Evolutionary conservation across 2,888 invertebrate species (phyloP).

Genomic region (Halocaridina rubra): DNA sequence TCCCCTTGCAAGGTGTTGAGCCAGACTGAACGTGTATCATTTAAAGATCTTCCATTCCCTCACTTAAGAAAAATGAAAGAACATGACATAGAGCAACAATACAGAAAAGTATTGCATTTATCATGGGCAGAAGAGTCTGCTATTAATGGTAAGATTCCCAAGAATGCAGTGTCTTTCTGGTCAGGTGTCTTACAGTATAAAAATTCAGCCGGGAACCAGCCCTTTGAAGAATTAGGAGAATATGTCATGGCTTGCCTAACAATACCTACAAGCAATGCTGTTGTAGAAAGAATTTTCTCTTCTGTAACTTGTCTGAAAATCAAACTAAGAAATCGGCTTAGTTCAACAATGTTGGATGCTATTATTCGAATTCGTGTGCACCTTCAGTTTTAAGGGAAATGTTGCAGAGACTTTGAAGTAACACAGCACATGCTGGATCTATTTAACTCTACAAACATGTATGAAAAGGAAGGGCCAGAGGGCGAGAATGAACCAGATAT

Average conservation of each 20-base stretch:
- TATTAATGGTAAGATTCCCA: not conserved
- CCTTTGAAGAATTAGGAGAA: no score
- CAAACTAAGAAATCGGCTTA: no score
- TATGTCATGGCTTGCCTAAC: no score
- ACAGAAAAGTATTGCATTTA: not conserved
- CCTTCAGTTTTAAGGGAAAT: slow-evolving; percentile 3
- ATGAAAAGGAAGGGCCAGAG: no score
- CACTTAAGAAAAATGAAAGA: not conserved
- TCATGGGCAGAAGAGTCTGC: not conserved
- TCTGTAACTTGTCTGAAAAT: no score
- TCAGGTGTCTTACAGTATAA: not conserved
- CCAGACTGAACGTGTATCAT: not conserved
- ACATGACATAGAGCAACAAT: not conserved
- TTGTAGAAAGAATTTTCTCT: no score
- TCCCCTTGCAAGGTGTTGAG: no score
- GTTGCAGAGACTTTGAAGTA: not conserved
- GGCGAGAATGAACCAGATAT: no score
- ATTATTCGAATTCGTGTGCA: not conserved
- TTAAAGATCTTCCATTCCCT: not conserved
- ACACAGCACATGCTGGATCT: no score
- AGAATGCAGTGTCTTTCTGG: not conserved
- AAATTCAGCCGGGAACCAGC: not conserved
- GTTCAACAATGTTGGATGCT: not conserved
- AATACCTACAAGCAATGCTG: slow-evolving; percentile 3
- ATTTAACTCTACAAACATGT: no score